Evolutionary conservation across 2,113 vertebrate genomes (phyloP).

Genomic region (Campylorhamphus procurvoides): DNA sequence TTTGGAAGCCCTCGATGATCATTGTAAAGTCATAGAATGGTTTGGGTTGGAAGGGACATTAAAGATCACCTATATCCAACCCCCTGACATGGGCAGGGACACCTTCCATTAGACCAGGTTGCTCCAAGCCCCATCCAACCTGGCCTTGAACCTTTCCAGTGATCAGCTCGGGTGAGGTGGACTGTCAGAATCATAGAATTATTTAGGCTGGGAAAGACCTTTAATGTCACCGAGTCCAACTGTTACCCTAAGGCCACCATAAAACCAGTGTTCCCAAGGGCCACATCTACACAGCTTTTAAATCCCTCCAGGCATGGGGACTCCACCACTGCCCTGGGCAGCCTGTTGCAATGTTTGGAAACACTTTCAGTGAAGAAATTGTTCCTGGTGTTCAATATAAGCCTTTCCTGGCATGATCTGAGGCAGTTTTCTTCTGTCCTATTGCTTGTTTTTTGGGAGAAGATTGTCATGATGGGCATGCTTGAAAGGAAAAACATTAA

Average conservation of each 20-base stretch:
- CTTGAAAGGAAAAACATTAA: not conserved
- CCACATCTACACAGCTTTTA: not conserved
- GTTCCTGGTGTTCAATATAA: not conserved
- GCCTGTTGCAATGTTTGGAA: not conserved
- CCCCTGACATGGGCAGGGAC: not conserved
- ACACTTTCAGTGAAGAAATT: not conserved
- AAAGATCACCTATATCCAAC: accelerated
- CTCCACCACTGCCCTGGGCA: not conserved
- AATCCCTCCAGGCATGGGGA: not conserved
- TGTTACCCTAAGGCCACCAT: no score
- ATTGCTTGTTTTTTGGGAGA: not conserved
- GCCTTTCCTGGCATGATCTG: not conserved
- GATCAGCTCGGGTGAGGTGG: not conserved
- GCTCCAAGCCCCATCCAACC: not conserved
- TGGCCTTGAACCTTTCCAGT: no score
- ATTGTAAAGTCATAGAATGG: accelerated
- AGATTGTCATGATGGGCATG: not conserved
- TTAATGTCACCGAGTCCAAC: not conserved
- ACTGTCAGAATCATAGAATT: not conserved
- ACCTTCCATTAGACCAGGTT: not conserved
- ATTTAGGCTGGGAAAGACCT: not conserved
- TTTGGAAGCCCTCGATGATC: not conserved
- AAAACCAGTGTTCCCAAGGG: not conserved
- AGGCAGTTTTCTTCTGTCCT: not conserved
- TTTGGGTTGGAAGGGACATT: not conserved